Evolutionary conservation across 2,888 invertebrate species (phyloP).

Genomic region (Hetaerina titia): DNA sequence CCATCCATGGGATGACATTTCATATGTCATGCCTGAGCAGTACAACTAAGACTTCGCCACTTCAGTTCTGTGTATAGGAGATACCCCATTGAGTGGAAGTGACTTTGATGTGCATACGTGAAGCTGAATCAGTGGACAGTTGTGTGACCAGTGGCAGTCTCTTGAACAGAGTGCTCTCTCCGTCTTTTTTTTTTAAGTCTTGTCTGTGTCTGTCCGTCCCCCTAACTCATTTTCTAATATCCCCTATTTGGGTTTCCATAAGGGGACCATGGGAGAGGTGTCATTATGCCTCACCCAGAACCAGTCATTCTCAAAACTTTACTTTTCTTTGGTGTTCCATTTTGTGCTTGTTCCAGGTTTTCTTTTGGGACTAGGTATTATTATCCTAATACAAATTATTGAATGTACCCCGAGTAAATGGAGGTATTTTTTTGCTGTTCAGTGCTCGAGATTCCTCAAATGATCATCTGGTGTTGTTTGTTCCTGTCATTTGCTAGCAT

Average conservation of each 20-base stretch:
- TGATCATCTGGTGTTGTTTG: constrained; percentile 23
- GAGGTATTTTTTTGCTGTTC: neutral
- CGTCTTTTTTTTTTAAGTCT: neutral
- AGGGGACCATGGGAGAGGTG: neutral
- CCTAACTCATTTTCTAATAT: neutral
- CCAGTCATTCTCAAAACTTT: neutral
- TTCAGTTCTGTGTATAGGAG: constrained; percentile 34
- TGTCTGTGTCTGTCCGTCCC: constrained; percentile 28
- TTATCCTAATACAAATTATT: neutral
- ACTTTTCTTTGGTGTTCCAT: constrained; percentile 10
- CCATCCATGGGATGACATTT: constrained; percentile 99
- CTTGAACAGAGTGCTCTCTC: constrained; percentile 6
- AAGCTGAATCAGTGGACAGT: constrained; percentile 32
- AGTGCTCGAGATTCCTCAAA: neutral
- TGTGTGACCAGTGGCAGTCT: constrained; percentile 30
- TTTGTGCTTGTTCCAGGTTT: constrained; percentile 26
- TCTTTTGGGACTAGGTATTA: neutral
- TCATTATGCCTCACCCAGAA: neutral
- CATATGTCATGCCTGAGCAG: constrained; percentile 89
- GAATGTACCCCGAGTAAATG: constrained; percentile 1
- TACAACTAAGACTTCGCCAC: constrained; percentile 77
- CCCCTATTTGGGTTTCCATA: neutral
- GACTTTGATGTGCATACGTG: neutral
- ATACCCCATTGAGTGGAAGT: constrained; percentile 31
- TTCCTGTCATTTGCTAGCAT: constrained; percentile 23